A percentile compares a stretch with the other conserved stretches of the same genome.
These are phyloP conservation scores for Plemyria rubiginata DNA, from an alignment of 2,888 invertebrate species.

Conservation along the genomic window DNA sequence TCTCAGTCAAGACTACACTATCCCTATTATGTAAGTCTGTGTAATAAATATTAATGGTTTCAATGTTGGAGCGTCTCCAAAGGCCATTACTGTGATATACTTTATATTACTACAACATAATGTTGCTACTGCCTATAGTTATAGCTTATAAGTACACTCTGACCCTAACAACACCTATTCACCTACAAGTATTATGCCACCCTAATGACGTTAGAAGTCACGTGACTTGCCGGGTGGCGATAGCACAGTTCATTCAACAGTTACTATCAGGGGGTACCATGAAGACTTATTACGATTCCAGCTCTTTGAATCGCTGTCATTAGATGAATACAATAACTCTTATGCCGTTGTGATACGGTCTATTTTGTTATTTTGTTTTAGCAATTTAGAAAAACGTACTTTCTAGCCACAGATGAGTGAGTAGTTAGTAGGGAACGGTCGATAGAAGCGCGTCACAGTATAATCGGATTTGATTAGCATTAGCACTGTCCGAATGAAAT, in stretches of 20 bases:
- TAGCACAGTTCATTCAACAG: slow-evolving; percentile 4
- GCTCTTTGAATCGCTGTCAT: too few species aligned
- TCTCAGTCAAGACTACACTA: background rate
- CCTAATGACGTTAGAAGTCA: slow-evolving; percentile 15
- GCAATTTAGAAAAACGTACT: background rate
- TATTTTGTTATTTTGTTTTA: too few species aligned
- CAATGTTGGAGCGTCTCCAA: background rate
- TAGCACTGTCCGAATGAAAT: slow-evolving; percentile 23
- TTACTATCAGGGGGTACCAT: background rate
- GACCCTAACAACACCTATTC: background rate
- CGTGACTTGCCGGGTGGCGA: background rate
- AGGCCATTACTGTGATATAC: background rate
- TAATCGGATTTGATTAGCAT: slow-evolving; percentile 39
- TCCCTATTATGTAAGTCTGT: background rate
- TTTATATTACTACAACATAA: background rate
- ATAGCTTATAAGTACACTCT: too few species aligned
- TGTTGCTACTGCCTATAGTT: background rate
- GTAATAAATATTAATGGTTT: background rate
- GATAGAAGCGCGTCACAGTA: slow-evolving; percentile 44
- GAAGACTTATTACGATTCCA: too few species aligned
- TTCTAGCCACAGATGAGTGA: background rate
- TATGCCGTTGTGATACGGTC: too few species aligned
- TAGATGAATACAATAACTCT: too few species aligned
- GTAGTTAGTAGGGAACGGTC: slow-evolving; percentile 19
- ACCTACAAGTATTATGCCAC: background rate